Conservation (phyloP, 2,888 invertebrate species). For the Ditula angustiorana region DNA sequence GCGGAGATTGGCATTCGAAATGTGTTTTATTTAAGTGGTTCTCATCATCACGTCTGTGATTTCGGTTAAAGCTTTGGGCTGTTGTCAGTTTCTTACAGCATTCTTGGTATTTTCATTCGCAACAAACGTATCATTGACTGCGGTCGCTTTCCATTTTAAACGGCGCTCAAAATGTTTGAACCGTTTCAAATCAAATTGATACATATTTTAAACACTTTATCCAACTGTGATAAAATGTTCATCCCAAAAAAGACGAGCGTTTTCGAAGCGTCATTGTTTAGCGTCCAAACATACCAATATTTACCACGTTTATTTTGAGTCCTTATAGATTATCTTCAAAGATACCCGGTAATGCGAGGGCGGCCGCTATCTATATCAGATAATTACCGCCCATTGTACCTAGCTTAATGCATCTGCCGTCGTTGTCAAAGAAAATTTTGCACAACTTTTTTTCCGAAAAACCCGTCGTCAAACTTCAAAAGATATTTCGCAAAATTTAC, state of each 20-base stretch:
- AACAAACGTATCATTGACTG: background rate
- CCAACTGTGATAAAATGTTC: background rate
- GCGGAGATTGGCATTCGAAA: background rate
- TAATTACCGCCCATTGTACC: slow-evolving; percentile 36
- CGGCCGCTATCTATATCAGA: slow-evolving; percentile 35
- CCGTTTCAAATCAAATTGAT: background rate
- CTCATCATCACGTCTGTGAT: slow-evolving; percentile 10
- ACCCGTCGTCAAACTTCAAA: slow-evolving; percentile 38
- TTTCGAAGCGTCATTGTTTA: too few relatives aligned
- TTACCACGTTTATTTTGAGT: slow-evolving; percentile 26
- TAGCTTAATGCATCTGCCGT: slow-evolving; percentile 31
- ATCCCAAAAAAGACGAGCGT: too few relatives aligned
- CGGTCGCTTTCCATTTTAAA: background rate
- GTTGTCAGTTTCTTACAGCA: slow-evolving; percentile 3
- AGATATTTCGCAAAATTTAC: slow-evolving; percentile 37
- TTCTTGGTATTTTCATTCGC: slow-evolving; percentile 2
- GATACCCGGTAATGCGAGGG: slow-evolving; percentile 39
- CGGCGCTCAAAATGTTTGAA: background rate
- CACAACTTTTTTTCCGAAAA: slow-evolving; percentile 30
- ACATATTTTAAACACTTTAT: too few relatives aligned
- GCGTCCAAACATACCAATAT: background rate
- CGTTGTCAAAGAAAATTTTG: slow-evolving; percentile 37
- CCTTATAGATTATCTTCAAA: slow-evolving; percentile 19
- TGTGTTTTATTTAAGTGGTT: slow-evolving; percentile 1
- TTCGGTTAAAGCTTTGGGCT: slow-evolving; percentile 2